These are phyloP conservation scores for Neodon shergylaensis DNA, from an alignment of 2,113 vertebrate genomes.

Conservation along the genomic window DNA sequence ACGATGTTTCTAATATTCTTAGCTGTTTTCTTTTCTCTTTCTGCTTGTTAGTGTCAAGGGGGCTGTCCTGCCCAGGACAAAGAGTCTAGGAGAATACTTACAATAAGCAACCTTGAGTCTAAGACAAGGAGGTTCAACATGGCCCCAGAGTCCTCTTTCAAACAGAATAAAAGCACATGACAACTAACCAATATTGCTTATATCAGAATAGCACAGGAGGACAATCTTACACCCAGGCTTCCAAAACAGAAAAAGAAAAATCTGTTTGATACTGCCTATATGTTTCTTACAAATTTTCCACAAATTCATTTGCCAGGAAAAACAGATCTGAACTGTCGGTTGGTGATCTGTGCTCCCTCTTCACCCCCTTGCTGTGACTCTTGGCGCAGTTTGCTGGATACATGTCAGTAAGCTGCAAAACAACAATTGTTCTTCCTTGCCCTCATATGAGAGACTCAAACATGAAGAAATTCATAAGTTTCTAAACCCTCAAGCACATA, in stretches of 20 bases:
- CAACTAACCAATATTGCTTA: not conserved
- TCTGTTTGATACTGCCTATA: not conserved
- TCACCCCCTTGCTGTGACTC: not conserved
- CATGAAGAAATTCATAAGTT: not conserved
- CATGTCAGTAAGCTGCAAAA: not conserved
- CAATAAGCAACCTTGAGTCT: not conserved
- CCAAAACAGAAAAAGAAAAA: not conserved
- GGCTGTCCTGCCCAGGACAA: not conserved
- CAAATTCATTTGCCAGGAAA: slow-evolving; percentile 28
- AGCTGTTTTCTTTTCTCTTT: not conserved
- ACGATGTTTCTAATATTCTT: not conserved
- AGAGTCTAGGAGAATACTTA: not conserved
- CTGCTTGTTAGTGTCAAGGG: not conserved
- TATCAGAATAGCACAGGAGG: not conserved
- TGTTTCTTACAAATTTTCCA: slow-evolving; percentile 7
- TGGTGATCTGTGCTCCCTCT: not conserved
- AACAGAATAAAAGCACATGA: not conserved
- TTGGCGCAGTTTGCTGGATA: not conserved
- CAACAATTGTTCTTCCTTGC: not conserved
- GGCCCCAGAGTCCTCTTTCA: not conserved
- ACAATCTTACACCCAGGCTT: not conserved
- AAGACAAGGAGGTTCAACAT: not conserved
- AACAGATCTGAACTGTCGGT: not conserved
- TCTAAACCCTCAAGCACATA: not conserved
- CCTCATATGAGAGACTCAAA: not conserved